Evolutionary conservation across 1,140 invertebrate species (phyloP), one percentile per base, ranked within the genome.

Genomic region (Yoshiicerus persimilis): DNA sequence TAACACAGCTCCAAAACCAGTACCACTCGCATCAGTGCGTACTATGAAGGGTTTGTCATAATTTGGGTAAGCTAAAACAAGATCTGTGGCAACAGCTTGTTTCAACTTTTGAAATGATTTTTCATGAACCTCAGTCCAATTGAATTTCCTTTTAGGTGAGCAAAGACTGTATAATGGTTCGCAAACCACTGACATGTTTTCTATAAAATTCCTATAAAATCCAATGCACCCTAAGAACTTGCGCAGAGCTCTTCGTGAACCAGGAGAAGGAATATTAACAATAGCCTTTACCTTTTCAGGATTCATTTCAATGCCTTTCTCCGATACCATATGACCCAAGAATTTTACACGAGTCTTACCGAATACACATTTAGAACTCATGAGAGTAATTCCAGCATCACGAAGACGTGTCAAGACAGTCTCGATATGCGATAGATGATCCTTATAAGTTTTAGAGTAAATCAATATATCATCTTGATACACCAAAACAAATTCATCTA

Each of bases 11-110:
- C 92, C 92, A 41, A 93, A 87, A 10, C 92, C 92, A 88, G 90
- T 89, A 13, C 92, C 91, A 20, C 92, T 92, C 20, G 93, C 93
- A 90, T 94, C 93, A 0, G 92, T 93, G 36, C 92, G 92, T 0
- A 93, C 88, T 0, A 92, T 91, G 83, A 92, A 93, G 0, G 89
- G 91, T 90, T 92, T 87, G 9, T 84, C 87, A 80, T 92, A 92
- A 88, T 93, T 87, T 25, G 92, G 91, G 13, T 86, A 77, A 2
- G 38, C 39, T 38, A 38, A 38, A 10, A 38, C 36, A 6, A 38
- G 36, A 38, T 38, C 10, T 6, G 36, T 38, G 10, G 36, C 36
- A 6, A 38, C 36, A 4, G 36, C 36, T 6, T 4, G 10, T 38
- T 38, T 38, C 10, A 38, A 38, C 10, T 38, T 38, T 4, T 6